Base-by-base conservation (phyloP, 2,113 vertebrate genomes). In the Rhinogobius similis region DNA sequence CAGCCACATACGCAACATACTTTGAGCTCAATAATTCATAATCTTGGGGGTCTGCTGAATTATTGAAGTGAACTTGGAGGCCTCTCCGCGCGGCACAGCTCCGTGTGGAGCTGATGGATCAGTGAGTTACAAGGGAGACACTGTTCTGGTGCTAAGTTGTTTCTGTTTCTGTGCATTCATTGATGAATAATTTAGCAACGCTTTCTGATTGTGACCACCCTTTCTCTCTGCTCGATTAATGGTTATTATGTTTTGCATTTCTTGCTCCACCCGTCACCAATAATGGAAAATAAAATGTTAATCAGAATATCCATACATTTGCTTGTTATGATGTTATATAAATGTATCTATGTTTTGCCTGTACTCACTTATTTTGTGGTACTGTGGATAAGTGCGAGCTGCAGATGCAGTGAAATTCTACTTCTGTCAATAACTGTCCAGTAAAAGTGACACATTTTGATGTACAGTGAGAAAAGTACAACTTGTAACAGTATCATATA, bases 51-150 rank as follows among this genome's bases (percentile, higher is more conserved):
- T 90, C 92, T 93, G 88, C 82, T 94, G 90, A 94, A 94, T 94
- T 92, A 94, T 94, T 93, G 88, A 94, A 92, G 68, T 93, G 91
- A 93, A 94, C 91, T 93, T 92, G 93, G 92, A 94, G 88, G 90
- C 87, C 91, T 93, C 92, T 92, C 90, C 91, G 92, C 89, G 89
- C 89, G 84, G 88, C 77, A 76, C 85, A 91, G 92, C 89, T 93
- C 92, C 89, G 88, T 89, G 91, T 92, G 90, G 87, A 87, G 90
- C 82, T 93, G 92, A 92, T 92, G 93, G 90, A 91, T 93, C 91
- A 87, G 78, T 90, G 89, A 86, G 90, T 92, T 90, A 72, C 89
- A 80, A 73, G 72, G 71, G 83, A 88, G 90, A 90, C 77, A 82
- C 88, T 55, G 88, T 90, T 86, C 91, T 92, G 92, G 85, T 91